Evolutionary conservation across 2,888 invertebrate genomes (phyloP), one percentile per base, ranked within the genome.

Genomic region (Herminia tarsipennalis): DNA sequence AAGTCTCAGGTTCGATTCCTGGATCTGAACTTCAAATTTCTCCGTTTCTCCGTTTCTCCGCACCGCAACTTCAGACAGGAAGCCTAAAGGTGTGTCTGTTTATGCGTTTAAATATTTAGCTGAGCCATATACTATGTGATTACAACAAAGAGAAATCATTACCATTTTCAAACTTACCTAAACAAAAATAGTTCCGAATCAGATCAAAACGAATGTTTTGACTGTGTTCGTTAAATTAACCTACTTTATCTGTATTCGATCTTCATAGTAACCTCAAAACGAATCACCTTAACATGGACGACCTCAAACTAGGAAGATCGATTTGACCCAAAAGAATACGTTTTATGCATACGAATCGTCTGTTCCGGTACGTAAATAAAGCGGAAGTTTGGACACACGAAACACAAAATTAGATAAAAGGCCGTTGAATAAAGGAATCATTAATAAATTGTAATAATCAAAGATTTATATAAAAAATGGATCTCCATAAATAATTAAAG

Each of bases 251-350:
- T 30, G 45, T 55, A 50, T 53, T 48, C 49, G 28, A 49, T 43
- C 25, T 58, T 34, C 45, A 51, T 56, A 33, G 28, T 37, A 56
- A 52, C 59, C 54, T 66, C 50, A 44, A 39, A 8, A 44, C 38
- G n/a, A 13, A 10, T 48, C 44, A 62, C 58, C 63, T 65, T 52
- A 59, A 62, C 40, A 56, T 53, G 52, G 29, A 30, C 36, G 57
- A 60, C 48, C 54, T 57, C 57, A 51, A 44, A 48, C 44, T 63
- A 66, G 64, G 65, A 60, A 66, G 57, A 63, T 55, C 32, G 43
- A 54, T 50, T 56, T 40, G 53, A 51, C 37, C 55, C 47, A 24
- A 66, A 57, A 55, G 45, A 61, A 53, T 53, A 60, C 60, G 40
- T 52, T 45, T 50, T 54, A 57, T 60, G 60, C 57, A 66, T 63